Base-by-base conservation (phyloP, 2,797 vertebrate species). In the Aotus griseimembra region DNA sequence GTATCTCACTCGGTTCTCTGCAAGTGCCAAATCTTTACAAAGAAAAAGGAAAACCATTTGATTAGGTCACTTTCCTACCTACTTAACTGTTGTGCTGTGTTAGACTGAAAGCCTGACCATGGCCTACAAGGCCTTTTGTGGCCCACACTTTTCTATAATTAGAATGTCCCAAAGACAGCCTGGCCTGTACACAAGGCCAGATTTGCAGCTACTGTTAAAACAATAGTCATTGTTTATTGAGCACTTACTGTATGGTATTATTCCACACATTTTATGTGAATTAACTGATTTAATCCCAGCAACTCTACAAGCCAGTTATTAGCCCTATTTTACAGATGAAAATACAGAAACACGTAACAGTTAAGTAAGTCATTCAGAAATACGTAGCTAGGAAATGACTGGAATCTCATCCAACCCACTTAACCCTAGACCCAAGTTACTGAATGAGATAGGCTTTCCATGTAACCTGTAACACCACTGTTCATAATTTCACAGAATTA, bases 161-260 rank as follows among this genome's bases (percentile, higher is more conserved):
- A 75, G 79, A 94, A 30, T 12, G 93, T 88, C 67, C n/a, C 88
- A 46, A 67, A 19, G 44, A 64, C 55, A 93, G 13, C 39, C 26
- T 90, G 28, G 9, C 33, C 48, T 88, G 17, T 61, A 44, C 24
- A 64, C 26, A 79, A 77, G 41, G 89, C 44, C 20, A 67, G 10
- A 93, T 88, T 82, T 92, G 50, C 41, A 93, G n/a, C 76, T 85
- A 94, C 52, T 94, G 13, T 94, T 88, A 52, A 77, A 87, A 48
- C 83, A 89, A 28, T 82, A 87, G 41, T 41, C 46, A 50, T 20
- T 70, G 44, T 85, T 89, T 57, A 58, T 61, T 94, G n/a, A 86
- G 20, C 80, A 3, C 26, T 90, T 83, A 48, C 7, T 87, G 4
- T 72, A n/a, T 93, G 50, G 6, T 41, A 88, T 39, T 55, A 50